Evolutionary conservation across 1,140 invertebrate genomes (phyloP).

Genomic region (Wiebesia pumilae): DNA sequence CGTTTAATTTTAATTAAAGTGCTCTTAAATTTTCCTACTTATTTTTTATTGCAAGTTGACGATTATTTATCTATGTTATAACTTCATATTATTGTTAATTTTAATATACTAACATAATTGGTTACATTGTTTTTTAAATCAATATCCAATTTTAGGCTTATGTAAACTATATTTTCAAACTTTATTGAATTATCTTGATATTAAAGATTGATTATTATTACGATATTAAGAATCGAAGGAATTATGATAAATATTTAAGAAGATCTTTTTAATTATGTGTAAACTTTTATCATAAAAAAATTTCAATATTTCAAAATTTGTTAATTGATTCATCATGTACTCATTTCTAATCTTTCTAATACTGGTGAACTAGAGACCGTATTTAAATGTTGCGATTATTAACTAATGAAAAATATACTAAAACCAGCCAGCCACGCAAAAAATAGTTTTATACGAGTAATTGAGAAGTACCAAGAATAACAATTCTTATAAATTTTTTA

Average conservation of each 20-base stretch:
- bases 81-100: background rate
- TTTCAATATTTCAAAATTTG: background rate
- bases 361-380: background rate
- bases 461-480: too few relatives aligned
- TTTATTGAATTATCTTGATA: background rate
- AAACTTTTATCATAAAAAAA: background rate
- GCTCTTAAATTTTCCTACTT: background rate
- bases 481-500: too few relatives aligned
- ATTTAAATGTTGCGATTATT: background rate
- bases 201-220: too few relatives aligned
- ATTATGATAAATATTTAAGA: background rate
- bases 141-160: too few relatives aligned
- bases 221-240: background rate
- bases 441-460: too few relatives aligned
- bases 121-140: too few relatives aligned
- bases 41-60: background rate
- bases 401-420: background rate
- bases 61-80: background rate
- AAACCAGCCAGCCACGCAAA: too few relatives aligned
- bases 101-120: too few relatives aligned
- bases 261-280: background rate
- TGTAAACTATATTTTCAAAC: too few relatives aligned
- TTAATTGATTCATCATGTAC: background rate
- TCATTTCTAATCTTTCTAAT: background rate
- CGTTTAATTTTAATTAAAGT: conserved; percentile 20